Base-by-base conservation (phyloP, 2,888 invertebrate genomes). In the Myopa testacea region DNA sequence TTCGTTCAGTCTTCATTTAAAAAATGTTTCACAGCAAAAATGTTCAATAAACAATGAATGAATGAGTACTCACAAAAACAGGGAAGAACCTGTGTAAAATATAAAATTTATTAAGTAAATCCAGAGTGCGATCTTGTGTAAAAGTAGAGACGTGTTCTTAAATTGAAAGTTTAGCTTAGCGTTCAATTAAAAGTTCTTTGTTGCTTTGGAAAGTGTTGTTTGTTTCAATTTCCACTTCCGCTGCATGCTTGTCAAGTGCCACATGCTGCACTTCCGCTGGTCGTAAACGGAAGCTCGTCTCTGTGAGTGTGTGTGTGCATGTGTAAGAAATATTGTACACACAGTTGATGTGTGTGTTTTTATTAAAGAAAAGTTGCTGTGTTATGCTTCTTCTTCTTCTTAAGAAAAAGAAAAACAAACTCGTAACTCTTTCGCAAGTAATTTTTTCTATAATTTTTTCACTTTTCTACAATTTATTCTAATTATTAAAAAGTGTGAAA, bases 161-260 rank as follows among this genome's bases (percentile, higher is more conserved):
- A 55, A 55, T 55, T 16, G 55, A 26, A 45, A 63, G 63, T 34
- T 62, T 62, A n/a, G 26, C 12, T 34, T 62, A 16, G 26, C 5
- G 38, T 38, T 16, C 14, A 6, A 65, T 26, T 1, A 34, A 70
- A 55, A n/a, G 34, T n/a, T 70, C 52, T 55, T 70, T 55, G 2
- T 26, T 70, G 19, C 1, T 4, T 52, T 16, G 6, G 37, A 55
- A 55, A 34, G 19, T 8, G 40, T 63, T 63, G 78, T 80, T 81
- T 78, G 81, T 79, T 76, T 76, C 78, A 81, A 82, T 81, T 81
- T 82, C 81, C 81, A 80, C 76, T 82, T 78, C 80, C 79, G 82
- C 76, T 81, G 26, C 37, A 37, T 55, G 70, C 37, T 55, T 70
- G 70, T 70, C 55, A 52, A 52, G 12, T 40, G 60, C 38, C 45